Percentiles rank a stretch among this genome's conserved stretches.
Conservation (phyloP, 2,797 vertebrate genomes). For the Sebastes oblongus region DNA sequence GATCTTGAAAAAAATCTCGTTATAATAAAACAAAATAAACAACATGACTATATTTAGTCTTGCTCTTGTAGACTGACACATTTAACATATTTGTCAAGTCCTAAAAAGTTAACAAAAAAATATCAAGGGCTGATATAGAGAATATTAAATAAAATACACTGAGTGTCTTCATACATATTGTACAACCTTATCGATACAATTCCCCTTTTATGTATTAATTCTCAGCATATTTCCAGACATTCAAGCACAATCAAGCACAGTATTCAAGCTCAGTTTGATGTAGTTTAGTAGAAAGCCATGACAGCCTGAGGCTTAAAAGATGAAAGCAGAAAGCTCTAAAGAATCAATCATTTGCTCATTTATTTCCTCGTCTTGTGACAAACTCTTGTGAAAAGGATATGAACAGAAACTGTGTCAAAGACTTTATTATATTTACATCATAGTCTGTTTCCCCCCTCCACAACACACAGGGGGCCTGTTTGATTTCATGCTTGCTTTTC, state of each 20-base stretch:
- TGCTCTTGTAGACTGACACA: neutral
- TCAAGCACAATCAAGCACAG: neutral
- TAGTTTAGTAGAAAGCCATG: neutral
- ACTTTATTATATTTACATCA: constrained; percentile 16
- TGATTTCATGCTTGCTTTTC: constrained; percentile 34
- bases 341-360: neutral
- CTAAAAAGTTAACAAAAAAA: neutral
- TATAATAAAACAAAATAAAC: neutral
- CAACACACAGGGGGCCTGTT: constrained; percentile 7
- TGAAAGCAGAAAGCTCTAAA: neutral
- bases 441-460: neutral
- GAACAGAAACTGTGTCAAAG: constrained; percentile 15
- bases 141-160: neutral
- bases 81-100: neutral
- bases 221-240: neutral
- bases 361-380: constrained; percentile 3
- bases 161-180: neutral
- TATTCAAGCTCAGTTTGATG: constrained; percentile 11
- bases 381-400: neutral
- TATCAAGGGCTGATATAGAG: neutral
- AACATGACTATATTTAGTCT: too few relatives aligned
- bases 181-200: neutral
- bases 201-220: neutral
- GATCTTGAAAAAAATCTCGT: neutral
- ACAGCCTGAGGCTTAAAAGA: constrained; percentile 16